These are phyloP conservation scores for Tenodera sinensis DNA, from an alignment of 2,888 invertebrate species.

Conservation along the genomic window DNA sequence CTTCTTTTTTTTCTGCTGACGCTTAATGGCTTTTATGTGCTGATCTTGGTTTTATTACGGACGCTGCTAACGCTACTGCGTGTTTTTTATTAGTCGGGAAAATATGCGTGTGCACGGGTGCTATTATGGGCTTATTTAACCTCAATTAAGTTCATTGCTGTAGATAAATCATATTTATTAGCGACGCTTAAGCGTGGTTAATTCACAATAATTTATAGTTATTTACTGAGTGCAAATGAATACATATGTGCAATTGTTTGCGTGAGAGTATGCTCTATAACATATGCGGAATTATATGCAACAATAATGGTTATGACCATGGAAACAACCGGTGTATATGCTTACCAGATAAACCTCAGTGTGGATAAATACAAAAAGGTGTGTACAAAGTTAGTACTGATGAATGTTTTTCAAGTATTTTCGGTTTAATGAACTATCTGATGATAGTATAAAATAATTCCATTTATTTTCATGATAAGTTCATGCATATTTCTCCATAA, in stretches of 20 bases:
- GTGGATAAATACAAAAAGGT: too few species aligned
- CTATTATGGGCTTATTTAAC: not conserved
- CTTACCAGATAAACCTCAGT: not conserved
- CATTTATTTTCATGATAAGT: too few species aligned
- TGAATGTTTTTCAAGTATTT: too few species aligned
- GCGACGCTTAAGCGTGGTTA: not conserved
- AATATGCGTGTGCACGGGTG: not conserved
- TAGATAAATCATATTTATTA: not conserved
- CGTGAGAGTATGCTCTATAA: not conserved
- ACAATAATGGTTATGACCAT: not conserved
- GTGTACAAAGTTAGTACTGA: too few species aligned
- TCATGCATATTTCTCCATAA: too few species aligned
- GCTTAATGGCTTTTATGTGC: conserved; percentile 14
- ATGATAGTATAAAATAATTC: too few species aligned
- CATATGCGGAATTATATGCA: not conserved
- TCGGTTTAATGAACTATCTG: too few species aligned
- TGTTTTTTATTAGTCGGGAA: not conserved
- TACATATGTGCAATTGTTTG: not conserved
- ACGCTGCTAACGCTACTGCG: not conserved
- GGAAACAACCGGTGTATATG: not conserved
- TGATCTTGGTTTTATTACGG: not conserved
- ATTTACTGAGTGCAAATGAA: not conserved
- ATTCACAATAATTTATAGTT: not conserved
- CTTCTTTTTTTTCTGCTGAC: conserved; percentile 13
- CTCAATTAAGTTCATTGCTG: not conserved